These are phyloP conservation scores for Serinus canaria DNA, from an alignment of 2,113 vertebrate species.

Conservation along the genomic window DNA sequence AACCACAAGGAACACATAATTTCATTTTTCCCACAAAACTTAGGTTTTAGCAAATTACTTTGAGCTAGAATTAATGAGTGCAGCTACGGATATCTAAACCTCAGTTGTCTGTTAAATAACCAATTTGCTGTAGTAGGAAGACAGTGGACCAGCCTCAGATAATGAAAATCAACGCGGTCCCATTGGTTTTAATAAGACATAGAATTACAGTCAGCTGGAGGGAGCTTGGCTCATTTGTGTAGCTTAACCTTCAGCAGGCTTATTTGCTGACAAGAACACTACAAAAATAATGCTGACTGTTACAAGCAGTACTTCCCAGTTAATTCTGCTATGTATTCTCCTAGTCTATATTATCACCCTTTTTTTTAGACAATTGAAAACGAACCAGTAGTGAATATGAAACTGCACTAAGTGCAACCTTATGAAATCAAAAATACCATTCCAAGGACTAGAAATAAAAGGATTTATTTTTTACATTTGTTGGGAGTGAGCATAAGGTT, in stretches of 20 bases:
- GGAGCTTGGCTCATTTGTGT: not conserved
- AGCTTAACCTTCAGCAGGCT: not conserved
- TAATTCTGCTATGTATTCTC: not conserved
- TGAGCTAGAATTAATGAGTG: not conserved
- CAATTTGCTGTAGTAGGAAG: not conserved
- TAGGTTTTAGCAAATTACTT: not conserved
- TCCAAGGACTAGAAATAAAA: not conserved
- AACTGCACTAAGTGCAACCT: not conserved
- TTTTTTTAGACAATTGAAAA: not conserved
- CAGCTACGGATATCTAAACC: not conserved
- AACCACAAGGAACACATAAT: not conserved
- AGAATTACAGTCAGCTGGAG: not conserved
- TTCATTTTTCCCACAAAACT: not conserved
- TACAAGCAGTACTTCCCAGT: not conserved
- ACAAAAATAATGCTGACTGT: not conserved
- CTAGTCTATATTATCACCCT: not conserved
- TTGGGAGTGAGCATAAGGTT: not conserved
- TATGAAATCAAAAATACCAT: not conserved
- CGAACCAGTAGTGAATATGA: not conserved
- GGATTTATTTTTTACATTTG: accelerated
- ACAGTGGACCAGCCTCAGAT: not conserved
- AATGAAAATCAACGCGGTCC: not conserved
- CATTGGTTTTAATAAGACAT: not conserved
- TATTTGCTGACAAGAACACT: not conserved
- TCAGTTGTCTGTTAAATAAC: not conserved